Evolutionary conservation across 1,140 invertebrate species (phyloP).

Genomic region (Bombus terrestris): DNA sequence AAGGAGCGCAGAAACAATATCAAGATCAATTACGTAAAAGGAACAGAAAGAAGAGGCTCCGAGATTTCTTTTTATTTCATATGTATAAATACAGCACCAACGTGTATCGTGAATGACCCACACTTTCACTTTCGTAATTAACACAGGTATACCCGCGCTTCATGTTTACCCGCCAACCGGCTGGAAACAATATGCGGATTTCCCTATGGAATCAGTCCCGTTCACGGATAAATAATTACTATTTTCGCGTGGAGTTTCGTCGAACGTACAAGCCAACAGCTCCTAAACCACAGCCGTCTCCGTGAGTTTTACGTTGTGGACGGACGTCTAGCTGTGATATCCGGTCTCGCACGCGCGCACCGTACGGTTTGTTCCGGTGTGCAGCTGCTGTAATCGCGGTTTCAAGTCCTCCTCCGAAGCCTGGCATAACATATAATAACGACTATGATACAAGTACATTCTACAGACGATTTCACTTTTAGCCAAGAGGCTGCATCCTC

Average conservation of each 20-base stretch:
- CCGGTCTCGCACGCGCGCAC: slow-evolving; percentile 17
- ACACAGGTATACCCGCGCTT: slow-evolving; percentile 37
- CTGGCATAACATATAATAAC: slow-evolving; percentile 67
- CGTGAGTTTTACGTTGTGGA: background rate
- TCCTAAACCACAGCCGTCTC: background rate
- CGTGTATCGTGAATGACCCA: slow-evolving; percentile 65
- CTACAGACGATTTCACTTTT: slow-evolving; percentile 76
- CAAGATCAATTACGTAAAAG: slow-evolving; percentile 66
- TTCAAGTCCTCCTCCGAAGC: slow-evolving; percentile 6
- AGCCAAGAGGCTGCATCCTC: slow-evolving; percentile 56
- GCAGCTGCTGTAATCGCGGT: slow-evolving; percentile 35
- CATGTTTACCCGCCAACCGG: slow-evolving; percentile 27
- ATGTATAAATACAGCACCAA: background rate
- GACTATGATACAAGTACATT: slow-evolving; percentile 59
- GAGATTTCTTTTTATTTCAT: slow-evolving; percentile 67
- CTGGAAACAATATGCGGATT: slow-evolving; percentile 39
- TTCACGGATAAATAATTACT: background rate
- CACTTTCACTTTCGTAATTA: slow-evolving; percentile 77
- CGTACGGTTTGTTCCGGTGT: slow-evolving; percentile 25
- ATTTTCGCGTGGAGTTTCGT: background rate
- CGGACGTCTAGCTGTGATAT: slow-evolving; percentile 12
- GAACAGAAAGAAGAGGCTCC: slow-evolving; percentile 49
- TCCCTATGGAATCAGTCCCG: slow-evolving; percentile 13
- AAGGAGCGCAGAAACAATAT: slow-evolving; percentile 45
- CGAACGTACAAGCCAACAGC: background rate